Base-by-base conservation (phyloP, 2,797 vertebrate species). In the Chelmon rostratus region DNA sequence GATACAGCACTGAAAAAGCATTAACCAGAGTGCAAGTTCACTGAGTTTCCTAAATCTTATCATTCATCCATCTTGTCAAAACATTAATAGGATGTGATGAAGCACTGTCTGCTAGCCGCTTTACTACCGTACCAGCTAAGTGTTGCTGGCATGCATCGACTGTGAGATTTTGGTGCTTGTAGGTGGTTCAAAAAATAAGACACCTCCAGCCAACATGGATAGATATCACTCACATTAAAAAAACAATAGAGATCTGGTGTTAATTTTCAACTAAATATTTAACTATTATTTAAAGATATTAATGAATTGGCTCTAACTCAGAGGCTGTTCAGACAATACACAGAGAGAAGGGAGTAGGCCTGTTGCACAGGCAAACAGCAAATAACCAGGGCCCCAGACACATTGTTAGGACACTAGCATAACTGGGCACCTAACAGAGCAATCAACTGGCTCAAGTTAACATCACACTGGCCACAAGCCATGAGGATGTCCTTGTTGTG, bases 11-110 rank as follows among this genome's bases (percentile, higher is more conserved):
- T 46, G 31, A 28, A 40, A 54, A 54, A 52, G 59, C 8, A 69
- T 1, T 68, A 79, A 76, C 11, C 61, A 46, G 31, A 74, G 46
- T 37, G 40, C 0, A 12, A 73, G 65, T 74, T 72, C 59, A 71
- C 28, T n/a, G 67, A 79, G 73, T 70, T 77, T 46, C 76, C 40
- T 33, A 52, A 83, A 71, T 84, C 67, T 79, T 54, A 59, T 54
- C 74, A 40, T 9, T 5, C 13, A 88, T 81, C 69, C 71, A 81
- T 76, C 82, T 86, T 83, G 62, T 87, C 76, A 84, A 74, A 83
- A 77, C 67, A 65, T 77, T 86, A 84, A 85, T 66, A 75, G 72
- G 69, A 85, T 70, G 69, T 83, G 75, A 85, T 82, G 80, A 85
- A 76, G 59, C 66, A 74, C 76, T 81, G 86, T 86, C 84, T 85